phyloP scores from a whole-genome alignment of 2,797 vertebrate genomes.

The Chaetophractus vellerosus region DNA sequence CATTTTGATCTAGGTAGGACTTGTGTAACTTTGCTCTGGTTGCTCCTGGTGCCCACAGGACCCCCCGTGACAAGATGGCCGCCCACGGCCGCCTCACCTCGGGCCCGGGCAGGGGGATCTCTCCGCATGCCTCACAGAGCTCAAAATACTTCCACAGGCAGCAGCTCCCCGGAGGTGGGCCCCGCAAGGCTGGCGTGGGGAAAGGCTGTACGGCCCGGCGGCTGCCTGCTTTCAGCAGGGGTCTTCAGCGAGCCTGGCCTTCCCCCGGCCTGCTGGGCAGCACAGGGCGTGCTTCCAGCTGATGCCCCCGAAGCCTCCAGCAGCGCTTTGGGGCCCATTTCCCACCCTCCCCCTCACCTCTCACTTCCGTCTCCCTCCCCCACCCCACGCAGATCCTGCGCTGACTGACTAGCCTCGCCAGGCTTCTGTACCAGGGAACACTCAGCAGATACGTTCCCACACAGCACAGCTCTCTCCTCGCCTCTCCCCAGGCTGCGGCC shows the following conservation, averaged over 20 bases:
- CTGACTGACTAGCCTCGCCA: constrained; percentile 59
- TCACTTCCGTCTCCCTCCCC: background rate
- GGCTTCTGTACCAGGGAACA: constrained; percentile 52
- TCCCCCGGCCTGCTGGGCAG: background rate
- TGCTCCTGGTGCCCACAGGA: too few relatives aligned
- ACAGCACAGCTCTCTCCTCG: background rate
- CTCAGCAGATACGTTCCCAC: constrained; percentile 77
- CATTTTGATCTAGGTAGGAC: background rate
- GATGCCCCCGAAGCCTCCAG: constrained; percentile 12
- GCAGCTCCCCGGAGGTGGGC: fast-evolving
- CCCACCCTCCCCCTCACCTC: background rate
- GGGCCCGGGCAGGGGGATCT: background rate
- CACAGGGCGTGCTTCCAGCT: background rate
- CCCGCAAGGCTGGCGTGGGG: background rate
- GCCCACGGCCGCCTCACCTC: background rate
- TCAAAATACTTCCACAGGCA: too few relatives aligned
- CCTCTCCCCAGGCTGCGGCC: constrained; percentile 45
- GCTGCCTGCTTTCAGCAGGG: background rate
- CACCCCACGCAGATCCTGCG: constrained; percentile 68
- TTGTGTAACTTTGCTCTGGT: background rate
- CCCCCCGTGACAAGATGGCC: background rate
- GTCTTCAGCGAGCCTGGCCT: background rate
- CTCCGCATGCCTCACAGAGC: background rate
- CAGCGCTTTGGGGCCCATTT: constrained; percentile 22
- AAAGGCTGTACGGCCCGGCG: background rate